phyloP scores from a whole-genome alignment of 1,140 invertebrate species.

The Adoxophyes honmai region DNA sequence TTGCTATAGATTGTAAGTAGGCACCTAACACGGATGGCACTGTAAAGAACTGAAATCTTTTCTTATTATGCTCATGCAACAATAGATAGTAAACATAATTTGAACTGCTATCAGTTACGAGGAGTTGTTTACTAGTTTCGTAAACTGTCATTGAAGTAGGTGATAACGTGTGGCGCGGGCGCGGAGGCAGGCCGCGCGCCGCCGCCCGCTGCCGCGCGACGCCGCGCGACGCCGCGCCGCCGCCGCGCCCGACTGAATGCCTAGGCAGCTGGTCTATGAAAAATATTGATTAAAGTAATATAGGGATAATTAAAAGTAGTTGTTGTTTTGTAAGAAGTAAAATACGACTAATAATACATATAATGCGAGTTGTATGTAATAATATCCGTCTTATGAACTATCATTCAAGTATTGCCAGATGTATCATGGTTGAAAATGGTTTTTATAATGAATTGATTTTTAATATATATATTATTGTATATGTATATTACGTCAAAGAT shows the following conservation, averaged over 20 bases:
- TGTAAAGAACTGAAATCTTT: constrained; percentile 24
- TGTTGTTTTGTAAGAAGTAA: constrained; percentile 74
- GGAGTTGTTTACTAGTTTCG: constrained; percentile 44
- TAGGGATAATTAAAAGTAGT: constrained; percentile 67
- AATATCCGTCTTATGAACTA: constrained; percentile 74
- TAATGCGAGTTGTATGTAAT: constrained; percentile 71
- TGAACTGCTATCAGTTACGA: constrained; percentile 31
- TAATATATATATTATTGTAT: constrained; percentile 69
- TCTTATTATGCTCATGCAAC: constrained; percentile 25
- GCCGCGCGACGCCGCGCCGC: constrained; percentile 24
- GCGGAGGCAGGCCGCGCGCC: constrained; percentile 8
- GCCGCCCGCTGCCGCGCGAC: constrained; percentile 21
- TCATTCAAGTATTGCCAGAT: constrained; percentile 55
- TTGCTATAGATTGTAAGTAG: constrained; percentile 11
- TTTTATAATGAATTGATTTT: constrained; percentile 72
- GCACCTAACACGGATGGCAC: constrained; percentile 7
- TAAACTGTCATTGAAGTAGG: constrained; percentile 23
- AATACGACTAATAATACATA: constrained; percentile 59
- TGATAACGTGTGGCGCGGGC: constrained; percentile 11
- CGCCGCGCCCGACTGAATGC: constrained; percentile 23
- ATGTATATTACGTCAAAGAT: constrained; percentile 46
- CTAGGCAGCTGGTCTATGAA: constrained; percentile 42
- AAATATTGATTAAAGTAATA: constrained; percentile 47
- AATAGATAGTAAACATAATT: constrained; percentile 27
- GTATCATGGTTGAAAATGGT: constrained; percentile 66